These are phyloP conservation scores for Myotis lucifugus DNA, from an alignment of 2,113 vertebrate genomes.

Conservation along the genomic window DNA sequence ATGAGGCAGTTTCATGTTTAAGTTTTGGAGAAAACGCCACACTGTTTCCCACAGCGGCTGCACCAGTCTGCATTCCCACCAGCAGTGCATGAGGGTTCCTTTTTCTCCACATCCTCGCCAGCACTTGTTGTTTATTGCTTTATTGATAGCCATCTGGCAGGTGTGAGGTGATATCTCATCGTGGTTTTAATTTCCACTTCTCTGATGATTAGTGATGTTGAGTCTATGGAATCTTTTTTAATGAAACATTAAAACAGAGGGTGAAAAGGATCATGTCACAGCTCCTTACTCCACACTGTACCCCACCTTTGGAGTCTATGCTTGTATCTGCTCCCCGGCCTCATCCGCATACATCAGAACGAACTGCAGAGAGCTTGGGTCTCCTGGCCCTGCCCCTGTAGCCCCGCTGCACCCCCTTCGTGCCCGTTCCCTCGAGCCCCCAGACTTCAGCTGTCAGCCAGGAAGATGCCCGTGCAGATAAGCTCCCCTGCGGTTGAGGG, in stretches of 20 bases:
- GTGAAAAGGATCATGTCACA: too few relatives aligned
- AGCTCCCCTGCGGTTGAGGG: not conserved
- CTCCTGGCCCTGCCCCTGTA: not conserved
- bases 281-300: not conserved
- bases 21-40: not conserved
- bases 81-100: not conserved
- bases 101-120: not conserved
- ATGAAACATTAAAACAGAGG: not conserved
- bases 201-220: not conserved
- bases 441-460: not conserved
- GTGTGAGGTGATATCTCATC: not conserved
- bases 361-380: not conserved
- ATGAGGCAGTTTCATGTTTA: not conserved
- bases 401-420: not conserved
- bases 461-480: slow-evolving; percentile 63
- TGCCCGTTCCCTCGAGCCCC: not conserved
- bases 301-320: not conserved
- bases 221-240: not conserved
- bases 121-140: not conserved
- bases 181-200: not conserved
- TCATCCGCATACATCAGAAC: not conserved
- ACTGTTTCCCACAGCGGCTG: not conserved
- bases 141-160: not conserved
- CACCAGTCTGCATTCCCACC: not conserved
- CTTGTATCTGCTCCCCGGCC: not conserved